These are phyloP conservation scores for Paralinhomoeus sp. DNA, from an alignment of 2,888 invertebrate species.

Conservation along the genomic window DNA sequence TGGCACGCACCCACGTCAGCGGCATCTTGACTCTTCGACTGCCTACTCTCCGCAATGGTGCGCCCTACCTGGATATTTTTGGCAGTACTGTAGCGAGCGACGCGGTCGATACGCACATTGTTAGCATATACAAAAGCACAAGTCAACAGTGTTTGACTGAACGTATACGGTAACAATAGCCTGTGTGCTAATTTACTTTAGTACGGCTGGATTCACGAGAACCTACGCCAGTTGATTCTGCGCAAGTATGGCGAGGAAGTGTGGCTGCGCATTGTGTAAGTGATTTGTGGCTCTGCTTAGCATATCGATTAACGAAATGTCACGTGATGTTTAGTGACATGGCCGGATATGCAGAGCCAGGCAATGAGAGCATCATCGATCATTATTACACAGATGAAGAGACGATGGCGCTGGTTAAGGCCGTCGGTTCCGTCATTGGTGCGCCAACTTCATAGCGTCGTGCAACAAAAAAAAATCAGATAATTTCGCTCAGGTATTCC, in stretches of 20 bases:
- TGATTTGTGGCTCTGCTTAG: too few species aligned
- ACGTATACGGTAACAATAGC: too few species aligned
- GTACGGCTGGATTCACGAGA: slow-evolving; percentile 4
- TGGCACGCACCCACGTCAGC: too few species aligned
- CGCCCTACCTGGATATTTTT: too few species aligned
- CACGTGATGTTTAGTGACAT: neutral
- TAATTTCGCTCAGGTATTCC: slow-evolving; percentile 13
- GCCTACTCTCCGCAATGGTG: too few species aligned
- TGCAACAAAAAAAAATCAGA: neutral
- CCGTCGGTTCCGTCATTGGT: slow-evolving; percentile 1
- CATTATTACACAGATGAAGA: slow-evolving; percentile 3
- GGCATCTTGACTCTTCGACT: too few species aligned
- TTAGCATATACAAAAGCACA: too few species aligned
- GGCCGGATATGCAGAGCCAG: neutral
- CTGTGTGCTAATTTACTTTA: too few species aligned
- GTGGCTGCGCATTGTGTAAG: neutral
- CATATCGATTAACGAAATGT: neutral
- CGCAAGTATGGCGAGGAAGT: slow-evolving; percentile 3
- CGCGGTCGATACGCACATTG: too few species aligned
- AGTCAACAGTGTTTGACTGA: too few species aligned
- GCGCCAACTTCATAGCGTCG: neutral
- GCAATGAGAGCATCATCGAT: neutral
- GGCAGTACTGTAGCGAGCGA: too few species aligned
- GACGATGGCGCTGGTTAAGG: slow-evolving; percentile 2
- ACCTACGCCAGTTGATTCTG: slow-evolving; percentile 1